phyloP scores from a whole-genome alignment of 1,140 invertebrate genomes.

The Psix sp. region DNA sequence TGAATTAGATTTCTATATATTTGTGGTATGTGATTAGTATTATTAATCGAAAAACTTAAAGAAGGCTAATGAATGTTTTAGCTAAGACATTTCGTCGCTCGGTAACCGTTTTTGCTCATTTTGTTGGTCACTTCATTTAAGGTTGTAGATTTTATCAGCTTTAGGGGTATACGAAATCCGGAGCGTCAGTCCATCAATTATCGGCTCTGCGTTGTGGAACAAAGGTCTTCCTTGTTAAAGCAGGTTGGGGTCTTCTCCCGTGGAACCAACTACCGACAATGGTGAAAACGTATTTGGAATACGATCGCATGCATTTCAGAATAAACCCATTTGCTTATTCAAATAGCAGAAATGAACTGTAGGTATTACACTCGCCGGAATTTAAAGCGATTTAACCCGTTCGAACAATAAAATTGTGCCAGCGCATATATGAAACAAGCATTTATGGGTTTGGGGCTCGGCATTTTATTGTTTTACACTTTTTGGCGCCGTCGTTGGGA shows the following conservation, averaged over 20 bases:
- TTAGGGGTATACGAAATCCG: neutral
- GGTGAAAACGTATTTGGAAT: slow-evolving; percentile 35
- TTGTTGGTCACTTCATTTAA: slow-evolving; percentile 12
- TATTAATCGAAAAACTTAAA: no score
- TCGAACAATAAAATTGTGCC: slow-evolving; percentile 24
- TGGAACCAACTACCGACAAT: slow-evolving; percentile 6
- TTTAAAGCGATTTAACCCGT: slow-evolving; percentile 24
- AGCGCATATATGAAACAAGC: slow-evolving; percentile 2
- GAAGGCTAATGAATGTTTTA: no score
- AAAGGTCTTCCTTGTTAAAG: slow-evolving; percentile 23
- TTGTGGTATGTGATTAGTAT: no score
- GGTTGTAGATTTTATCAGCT: slow-evolving; percentile 5
- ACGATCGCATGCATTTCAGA: slow-evolving; percentile 39
- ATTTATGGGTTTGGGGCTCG: slow-evolving; percentile 11
- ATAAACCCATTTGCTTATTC: slow-evolving; percentile 53
- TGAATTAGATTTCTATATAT: no score
- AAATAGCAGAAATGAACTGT: slow-evolving; percentile 44
- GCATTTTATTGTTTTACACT: no score
- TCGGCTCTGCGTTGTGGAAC: slow-evolving; percentile 22
- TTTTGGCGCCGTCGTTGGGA: no score
- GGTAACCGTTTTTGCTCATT: slow-evolving; percentile 21
- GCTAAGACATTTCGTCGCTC: no score
- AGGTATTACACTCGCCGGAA: slow-evolving; percentile 36
- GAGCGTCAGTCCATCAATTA: slow-evolving; percentile 29
- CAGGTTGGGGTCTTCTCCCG: slow-evolving; percentile 1